These are phyloP conservation scores for Gallinago jamesoni DNA, from an alignment of 2,113 vertebrate species.

Conservation along the genomic window DNA sequence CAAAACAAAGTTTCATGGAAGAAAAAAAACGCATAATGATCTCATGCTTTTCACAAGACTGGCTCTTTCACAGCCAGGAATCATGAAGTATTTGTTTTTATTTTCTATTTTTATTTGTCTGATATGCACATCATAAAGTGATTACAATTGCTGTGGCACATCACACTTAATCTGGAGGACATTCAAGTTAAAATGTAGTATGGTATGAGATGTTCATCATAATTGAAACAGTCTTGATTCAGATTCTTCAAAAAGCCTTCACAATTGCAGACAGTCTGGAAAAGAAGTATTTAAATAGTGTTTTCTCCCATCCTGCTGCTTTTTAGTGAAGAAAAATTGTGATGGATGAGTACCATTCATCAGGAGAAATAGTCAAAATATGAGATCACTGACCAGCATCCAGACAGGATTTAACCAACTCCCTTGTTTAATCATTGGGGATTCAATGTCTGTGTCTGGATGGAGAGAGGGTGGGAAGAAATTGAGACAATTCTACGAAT, in stretches of 20 bases:
- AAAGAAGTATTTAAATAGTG: constrained; percentile 22
- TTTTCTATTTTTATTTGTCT: constrained; percentile 16
- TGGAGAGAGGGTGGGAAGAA: background rate
- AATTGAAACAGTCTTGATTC: constrained; percentile 24
- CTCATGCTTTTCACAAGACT: background rate
- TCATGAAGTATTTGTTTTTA: constrained; percentile 12
- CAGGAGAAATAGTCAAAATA: constrained; percentile 52
- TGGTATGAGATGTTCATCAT: background rate
- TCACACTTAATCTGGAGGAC: background rate
- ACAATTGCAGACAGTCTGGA: constrained; percentile 16
- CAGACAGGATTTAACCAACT: constrained; percentile 39
- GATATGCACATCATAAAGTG: background rate
- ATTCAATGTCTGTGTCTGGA: constrained; percentile 9
- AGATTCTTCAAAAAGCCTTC: constrained; percentile 32
- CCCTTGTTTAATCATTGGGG: constrained; percentile 16
- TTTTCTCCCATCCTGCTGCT: background rate
- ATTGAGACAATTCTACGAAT: background rate
- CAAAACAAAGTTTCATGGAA: constrained; percentile 1
- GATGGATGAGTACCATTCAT: constrained; percentile 33
- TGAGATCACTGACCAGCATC: constrained; percentile 49
- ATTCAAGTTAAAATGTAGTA: background rate
- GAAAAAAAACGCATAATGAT: background rate
- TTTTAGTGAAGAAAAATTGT: constrained; percentile 26
- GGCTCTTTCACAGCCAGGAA: constrained; percentile 13
- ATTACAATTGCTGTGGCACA: background rate